Evolutionary conservation across 2,888 invertebrate genomes (phyloP).

Genomic region (Lasioglossum marginatum): DNA sequence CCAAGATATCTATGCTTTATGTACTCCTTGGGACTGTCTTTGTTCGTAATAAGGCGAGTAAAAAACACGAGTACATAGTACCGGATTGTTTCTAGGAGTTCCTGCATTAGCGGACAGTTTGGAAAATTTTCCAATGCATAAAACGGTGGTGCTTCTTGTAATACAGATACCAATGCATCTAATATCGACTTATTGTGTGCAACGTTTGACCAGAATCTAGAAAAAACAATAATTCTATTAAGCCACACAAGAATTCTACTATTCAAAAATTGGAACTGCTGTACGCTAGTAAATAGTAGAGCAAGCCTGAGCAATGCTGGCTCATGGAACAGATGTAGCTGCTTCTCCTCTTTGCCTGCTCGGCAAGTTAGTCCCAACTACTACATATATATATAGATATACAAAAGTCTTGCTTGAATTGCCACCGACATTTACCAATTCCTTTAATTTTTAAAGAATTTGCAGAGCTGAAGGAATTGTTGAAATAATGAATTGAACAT

Average conservation of each 20-base stretch:
- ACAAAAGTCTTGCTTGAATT: too few species aligned
- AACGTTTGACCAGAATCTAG: constrained; percentile 90
- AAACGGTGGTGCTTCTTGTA: constrained; percentile 90
- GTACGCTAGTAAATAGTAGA: not conserved
- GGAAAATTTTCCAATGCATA: constrained; percentile 86
- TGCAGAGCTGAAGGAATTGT: too few species aligned
- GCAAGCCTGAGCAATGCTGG: too few species aligned
- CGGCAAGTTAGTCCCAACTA: too few species aligned
- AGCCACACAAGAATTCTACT: not conserved
- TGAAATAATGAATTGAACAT: too few species aligned
- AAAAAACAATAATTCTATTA: constrained; percentile 8
- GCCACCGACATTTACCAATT: too few species aligned
- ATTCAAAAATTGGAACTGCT: not conserved
- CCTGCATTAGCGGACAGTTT: constrained; percentile 83
- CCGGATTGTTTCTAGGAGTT: constrained; percentile 87
- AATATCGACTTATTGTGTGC: constrained; percentile 88
- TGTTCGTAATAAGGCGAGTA: constrained; percentile 91
- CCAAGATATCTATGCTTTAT: constrained; percentile 89
- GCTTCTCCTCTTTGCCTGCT: too few species aligned
- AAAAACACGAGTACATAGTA: constrained; percentile 89
- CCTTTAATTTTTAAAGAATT: too few species aligned
- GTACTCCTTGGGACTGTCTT: constrained; percentile 86
- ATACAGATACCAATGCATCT: constrained; percentile 89
- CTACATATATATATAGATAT: too few species aligned
- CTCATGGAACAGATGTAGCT: too few species aligned